Percentiles rank a stretch among this genome's conserved stretches.
These are phyloP conservation scores for Scaptomyza caliginosa DNA, from an alignment of 2,888 invertebrate genomes.

Conservation along the genomic window DNA sequence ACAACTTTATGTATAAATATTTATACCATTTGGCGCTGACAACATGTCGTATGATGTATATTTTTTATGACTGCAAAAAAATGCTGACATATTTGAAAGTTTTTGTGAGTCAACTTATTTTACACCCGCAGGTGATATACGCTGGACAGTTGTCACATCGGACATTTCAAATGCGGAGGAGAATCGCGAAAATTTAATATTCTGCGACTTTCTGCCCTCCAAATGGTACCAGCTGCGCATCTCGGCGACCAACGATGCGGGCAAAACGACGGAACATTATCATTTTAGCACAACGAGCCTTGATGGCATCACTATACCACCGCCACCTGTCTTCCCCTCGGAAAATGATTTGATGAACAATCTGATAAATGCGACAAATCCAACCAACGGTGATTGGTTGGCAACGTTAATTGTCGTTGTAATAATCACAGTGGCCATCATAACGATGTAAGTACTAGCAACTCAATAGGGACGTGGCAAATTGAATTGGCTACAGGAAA, in stretches of 20 bases:
- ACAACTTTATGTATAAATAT: constrained; percentile 55
- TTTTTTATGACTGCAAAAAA: constrained; percentile 40
- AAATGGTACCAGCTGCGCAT: constrained; percentile 87
- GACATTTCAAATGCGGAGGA: constrained; percentile 84
- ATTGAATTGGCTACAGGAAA: constrained; percentile 38
- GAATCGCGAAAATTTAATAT: constrained; percentile 84
- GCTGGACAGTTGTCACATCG: constrained; percentile 84
- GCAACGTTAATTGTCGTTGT: constrained; percentile 82
- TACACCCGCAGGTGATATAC: constrained; percentile 79
- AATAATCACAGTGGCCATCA: constrained; percentile 82
- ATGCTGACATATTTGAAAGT: not conserved
- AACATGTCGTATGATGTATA: constrained; percentile 53
- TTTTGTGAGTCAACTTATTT: not conserved
- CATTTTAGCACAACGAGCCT: constrained; percentile 86
- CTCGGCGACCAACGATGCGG: constrained; percentile 87
- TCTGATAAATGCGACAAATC: constrained; percentile 82
- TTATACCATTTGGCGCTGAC: constrained; percentile 41
- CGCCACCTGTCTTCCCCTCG: constrained; percentile 82
- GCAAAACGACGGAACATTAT: constrained; percentile 86
- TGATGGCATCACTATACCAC: constrained; percentile 84
- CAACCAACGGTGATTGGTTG: constrained; percentile 83
- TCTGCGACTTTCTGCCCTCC: constrained; percentile 86
- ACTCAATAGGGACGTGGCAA: constrained; percentile 12
- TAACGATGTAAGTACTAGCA: constrained; percentile 81
- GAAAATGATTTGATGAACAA: constrained; percentile 83